Percentiles rank a stretch among this genome's conserved stretches.
Conservation (phyloP, 1,140 invertebrate genomes). For the Drosophila repleta region DNA sequence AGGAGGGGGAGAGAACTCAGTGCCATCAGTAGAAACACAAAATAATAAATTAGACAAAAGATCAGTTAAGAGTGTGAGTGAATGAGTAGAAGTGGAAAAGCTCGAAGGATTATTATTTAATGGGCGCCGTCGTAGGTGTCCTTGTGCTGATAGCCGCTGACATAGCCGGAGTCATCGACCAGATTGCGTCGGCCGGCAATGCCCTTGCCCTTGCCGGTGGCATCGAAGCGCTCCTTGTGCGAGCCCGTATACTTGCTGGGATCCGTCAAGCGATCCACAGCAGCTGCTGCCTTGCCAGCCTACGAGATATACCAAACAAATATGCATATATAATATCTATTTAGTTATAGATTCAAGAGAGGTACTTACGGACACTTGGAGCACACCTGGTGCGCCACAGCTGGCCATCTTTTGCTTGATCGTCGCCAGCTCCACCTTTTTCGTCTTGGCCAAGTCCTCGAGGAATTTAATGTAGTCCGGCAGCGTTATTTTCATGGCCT, state of each 20-base stretch:
- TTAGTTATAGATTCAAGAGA: background rate
- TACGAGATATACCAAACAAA: slow-evolving; percentile 40
- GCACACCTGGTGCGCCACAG: slow-evolving; percentile 90
- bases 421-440: slow-evolving; percentile 90
- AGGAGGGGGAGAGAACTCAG: slow-evolving; percentile 37
- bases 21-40: slow-evolving; percentile 47
- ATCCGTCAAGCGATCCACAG: slow-evolving; percentile 95
- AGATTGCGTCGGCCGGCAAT: slow-evolving; percentile 93
- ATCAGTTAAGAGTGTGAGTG: slow-evolving; percentile 21
- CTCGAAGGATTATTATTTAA: slow-evolving; percentile 63
- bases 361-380: slow-evolving; percentile 84
- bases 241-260: slow-evolving; percentile 95
- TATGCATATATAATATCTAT: background rate
- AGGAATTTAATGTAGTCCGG: slow-evolving; percentile 93
- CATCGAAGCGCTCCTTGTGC: slow-evolving; percentile 94
- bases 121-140: slow-evolving; percentile 88
- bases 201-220: slow-evolving; percentile 94
- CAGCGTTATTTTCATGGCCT: slow-evolving; percentile 89
- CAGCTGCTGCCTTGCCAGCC: slow-evolving; percentile 88
- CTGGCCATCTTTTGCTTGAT: slow-evolving; percentile 91
- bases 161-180: slow-evolving; percentile 92
- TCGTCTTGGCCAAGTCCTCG: slow-evolving; percentile 91
- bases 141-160: slow-evolving; percentile 94
- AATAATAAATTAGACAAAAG: slow-evolving; percentile 47
- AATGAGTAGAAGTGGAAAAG: slow-evolving; percentile 1